A percentile compares a stretch with the other conserved stretches of the same genome.
These are phyloP conservation scores for Carassius auratus DNA, from an alignment of 2,113 vertebrate genomes.

Conservation along the genomic window DNA sequence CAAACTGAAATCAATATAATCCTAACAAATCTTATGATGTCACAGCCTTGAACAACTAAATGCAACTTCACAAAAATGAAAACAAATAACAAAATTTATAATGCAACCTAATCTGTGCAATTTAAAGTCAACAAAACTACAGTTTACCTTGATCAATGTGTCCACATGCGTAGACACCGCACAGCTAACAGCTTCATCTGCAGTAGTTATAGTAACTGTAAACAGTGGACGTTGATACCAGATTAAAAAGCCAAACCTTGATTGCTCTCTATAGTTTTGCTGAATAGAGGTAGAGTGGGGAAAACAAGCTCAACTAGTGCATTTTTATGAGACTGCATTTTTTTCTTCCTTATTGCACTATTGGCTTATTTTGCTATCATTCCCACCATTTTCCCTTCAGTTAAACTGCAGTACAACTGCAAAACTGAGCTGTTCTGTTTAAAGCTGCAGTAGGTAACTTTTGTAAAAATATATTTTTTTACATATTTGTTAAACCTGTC, in stretches of 20 bases:
- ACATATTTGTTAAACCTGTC: no score
- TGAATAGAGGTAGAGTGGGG: not conserved
- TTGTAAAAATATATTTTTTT: no score
- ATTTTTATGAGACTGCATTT: not conserved
- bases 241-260: not conserved
- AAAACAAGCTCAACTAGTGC: not conserved
- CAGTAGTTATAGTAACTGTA: slow-evolving; percentile 61
- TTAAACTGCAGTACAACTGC: slow-evolving; percentile 16
- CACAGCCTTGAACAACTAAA: not conserved
- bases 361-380: not conserved
- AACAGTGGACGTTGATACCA: slow-evolving; percentile 31
- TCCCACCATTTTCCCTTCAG: not conserved
- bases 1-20: not conserved
- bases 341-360: not conserved
- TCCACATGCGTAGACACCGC: no score
- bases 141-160: not conserved
- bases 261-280: not conserved
- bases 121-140: not conserved
- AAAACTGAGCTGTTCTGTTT: slow-evolving; percentile 44
- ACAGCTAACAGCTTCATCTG: slow-evolving; percentile 9
- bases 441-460: no score
- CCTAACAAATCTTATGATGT: not conserved
- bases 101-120: not conserved
- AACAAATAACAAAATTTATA: not conserved
- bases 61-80: not conserved